A percentile compares a stretch with the other conserved stretches of the same genome.
phyloP scores from a whole-genome alignment of 2,888 invertebrate species.

The Eutolmus rufibarbis region DNA sequence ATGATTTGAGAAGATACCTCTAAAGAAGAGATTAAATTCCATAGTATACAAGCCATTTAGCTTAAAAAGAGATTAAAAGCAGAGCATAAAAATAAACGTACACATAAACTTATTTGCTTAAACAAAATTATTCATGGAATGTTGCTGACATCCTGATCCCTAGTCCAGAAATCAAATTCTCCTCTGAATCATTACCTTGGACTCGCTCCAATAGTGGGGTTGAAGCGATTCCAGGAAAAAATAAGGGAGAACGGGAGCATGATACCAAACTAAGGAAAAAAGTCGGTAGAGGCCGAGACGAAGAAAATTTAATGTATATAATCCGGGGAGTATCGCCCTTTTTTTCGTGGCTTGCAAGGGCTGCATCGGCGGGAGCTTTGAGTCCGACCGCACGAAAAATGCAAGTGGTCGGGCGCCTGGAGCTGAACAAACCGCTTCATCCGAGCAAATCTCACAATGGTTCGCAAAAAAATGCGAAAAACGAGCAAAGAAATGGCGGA shows the following conservation, averaged over 20 bases:
- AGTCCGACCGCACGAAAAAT: slow-evolving; percentile 22
- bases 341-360: not conserved
- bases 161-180: not conserved
- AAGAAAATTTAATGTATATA: slow-evolving; percentile 16
- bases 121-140: not conserved
- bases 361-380: not conserved
- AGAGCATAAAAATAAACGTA: not conserved
- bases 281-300: not conserved
- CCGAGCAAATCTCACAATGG: slow-evolving; percentile 32
- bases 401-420: slow-evolving; percentile 26
- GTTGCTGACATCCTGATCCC: not conserved
- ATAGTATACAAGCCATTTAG: no score
- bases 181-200: not conserved
- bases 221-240: not conserved
- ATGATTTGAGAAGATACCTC: no score
- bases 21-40: no score
- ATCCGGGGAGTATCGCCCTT: not conserved
- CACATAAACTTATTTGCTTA: not conserved
- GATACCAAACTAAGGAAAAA: not conserved
- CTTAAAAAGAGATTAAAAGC: no score
- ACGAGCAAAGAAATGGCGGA: slow-evolving; percentile 8
- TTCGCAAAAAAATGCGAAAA: not conserved
- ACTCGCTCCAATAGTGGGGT: not conserved
- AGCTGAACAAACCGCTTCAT: slow-evolving; percentile 32
- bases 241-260: not conserved